Evolutionary conservation across 2,888 invertebrate species (phyloP), one percentile per base, ranked within the genome.

Genomic region (Mythimna lalbum): DNA sequence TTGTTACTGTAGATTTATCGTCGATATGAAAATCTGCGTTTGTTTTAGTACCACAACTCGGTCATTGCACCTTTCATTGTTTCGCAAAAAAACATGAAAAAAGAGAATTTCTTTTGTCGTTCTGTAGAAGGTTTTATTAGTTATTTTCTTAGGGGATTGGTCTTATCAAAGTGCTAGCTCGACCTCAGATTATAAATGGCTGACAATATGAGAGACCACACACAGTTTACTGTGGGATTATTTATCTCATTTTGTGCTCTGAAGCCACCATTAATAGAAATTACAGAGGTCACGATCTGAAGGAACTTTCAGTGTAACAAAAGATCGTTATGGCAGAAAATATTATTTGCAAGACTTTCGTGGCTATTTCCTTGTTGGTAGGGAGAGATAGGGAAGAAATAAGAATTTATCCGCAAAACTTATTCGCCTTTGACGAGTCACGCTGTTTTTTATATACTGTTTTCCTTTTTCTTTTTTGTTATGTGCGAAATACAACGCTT

Each of bases 201-300:
- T 59, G 27, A 67, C 49, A 73, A 62, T 69, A 55, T 62, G 66
- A 69, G 55, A 78, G 23, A 50, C n/a, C 21, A 36, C 33, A 36
- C 33, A 62, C 60, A 27, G 50, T 56, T 27, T 39, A 14, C 39
- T 33, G 17, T 5, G 43, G 36, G 47, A 53, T 65, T 70, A 73
- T 72, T 74, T 65, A 17, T 62, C 21, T 72, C 52, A 14, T 62
- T 63, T 78, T 66, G 14, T 52, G 56, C 55, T 17, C 33, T n/a
- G 3, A 64, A n/a, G 57, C 57, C 31, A 53, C 57, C 53, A 69
- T 56, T 17, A 64, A 53, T 62, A n/a, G 53, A 4, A 52, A 17
- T 43, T 63, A 49, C n/a, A 81, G 56, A 69, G 83, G 79, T 82
- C 82, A 71, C 36, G 68, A 71, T 67, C 80, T 63, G 17, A 69